phyloP scores from a whole-genome alignment of 2,888 invertebrate genomes.

The Drosophila anomalata region DNA sequence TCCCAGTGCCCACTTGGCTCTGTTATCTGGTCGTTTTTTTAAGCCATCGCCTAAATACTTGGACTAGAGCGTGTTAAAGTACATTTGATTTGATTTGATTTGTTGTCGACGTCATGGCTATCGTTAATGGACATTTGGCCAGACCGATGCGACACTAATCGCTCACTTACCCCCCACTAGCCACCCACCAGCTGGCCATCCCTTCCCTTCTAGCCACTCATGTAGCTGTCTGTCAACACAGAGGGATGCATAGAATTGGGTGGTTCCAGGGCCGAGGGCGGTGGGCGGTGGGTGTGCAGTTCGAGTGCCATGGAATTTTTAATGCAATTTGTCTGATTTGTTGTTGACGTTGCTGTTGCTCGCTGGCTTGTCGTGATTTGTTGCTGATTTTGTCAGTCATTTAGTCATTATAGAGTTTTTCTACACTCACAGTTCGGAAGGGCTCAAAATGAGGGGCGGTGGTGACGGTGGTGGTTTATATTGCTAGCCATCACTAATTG shows the following conservation, averaged over 20 bases:
- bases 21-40: conserved; percentile 19
- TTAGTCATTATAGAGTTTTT: conserved; percentile 67
- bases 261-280: not conserved
- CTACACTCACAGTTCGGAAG: conserved; percentile 7
- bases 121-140: conserved; percentile 67
- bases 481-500: conserved; percentile 69
- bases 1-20: not conserved
- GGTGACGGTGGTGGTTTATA: conserved; percentile 43
- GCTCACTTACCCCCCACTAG: conserved; percentile 65
- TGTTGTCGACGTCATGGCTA: conserved; percentile 65
- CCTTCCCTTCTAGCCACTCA: conserved; percentile 19
- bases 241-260: conserved; percentile 8
- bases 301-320: conserved; percentile 76
- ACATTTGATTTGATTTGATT: conserved; percentile 75
- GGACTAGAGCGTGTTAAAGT: conserved; percentile 72
- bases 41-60: conserved; percentile 70
- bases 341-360: conserved; percentile 70
- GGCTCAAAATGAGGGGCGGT: conserved; percentile 17
- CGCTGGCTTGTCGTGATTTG: conserved; percentile 74
- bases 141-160: conserved; percentile 71
- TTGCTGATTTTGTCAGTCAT: conserved; percentile 78
- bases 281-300: conserved; percentile 6
- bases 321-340: conserved; percentile 79
- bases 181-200: conserved; percentile 12
- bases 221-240: conserved; percentile 61